A percentile compares a stretch with the other conserved stretches of the same genome.
Conservation (phyloP, 2,888 invertebrate genomes). For the Campoplex nolae region DNA sequence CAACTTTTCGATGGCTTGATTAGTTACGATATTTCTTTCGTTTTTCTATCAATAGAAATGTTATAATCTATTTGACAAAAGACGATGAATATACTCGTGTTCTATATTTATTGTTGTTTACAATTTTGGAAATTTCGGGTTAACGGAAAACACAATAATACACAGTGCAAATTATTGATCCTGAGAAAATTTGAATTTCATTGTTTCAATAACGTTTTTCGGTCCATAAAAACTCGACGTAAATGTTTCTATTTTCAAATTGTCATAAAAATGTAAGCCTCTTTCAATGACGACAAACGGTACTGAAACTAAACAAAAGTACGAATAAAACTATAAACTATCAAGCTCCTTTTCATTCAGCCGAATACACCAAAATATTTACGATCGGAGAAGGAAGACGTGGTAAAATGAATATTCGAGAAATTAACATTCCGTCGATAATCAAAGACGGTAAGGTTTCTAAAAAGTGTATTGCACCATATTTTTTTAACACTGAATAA, state of each 20-base stretch:
- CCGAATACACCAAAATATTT: too few relatives aligned
- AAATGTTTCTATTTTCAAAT: neutral
- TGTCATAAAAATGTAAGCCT: too few relatives aligned
- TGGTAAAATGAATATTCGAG: neutral
- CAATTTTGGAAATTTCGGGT: neutral
- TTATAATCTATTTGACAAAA: neutral
- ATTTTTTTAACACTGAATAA: neutral
- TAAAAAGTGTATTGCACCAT: neutral
- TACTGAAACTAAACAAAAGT: too few relatives aligned
- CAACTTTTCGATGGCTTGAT: slow-evolving; percentile 19
- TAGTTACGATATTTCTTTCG: neutral
- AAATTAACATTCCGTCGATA: neutral
- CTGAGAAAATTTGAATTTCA: neutral
- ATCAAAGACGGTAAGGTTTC: neutral
- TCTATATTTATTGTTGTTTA: neutral
- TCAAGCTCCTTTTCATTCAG: too few relatives aligned
- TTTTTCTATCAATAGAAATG: neutral
- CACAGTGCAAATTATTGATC: neutral
- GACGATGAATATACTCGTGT: neutral
- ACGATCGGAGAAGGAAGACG: neutral
- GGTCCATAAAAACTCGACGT: neutral
- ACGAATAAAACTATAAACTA: too few relatives aligned
- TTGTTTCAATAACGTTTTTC: neutral
- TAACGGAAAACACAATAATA: neutral
- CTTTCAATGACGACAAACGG: too few relatives aligned